Evolutionary conservation across 2,113 vertebrate genomes (phyloP), one percentile per base, ranked within the genome.

Genomic region (Nymphicus hollandicus): DNA sequence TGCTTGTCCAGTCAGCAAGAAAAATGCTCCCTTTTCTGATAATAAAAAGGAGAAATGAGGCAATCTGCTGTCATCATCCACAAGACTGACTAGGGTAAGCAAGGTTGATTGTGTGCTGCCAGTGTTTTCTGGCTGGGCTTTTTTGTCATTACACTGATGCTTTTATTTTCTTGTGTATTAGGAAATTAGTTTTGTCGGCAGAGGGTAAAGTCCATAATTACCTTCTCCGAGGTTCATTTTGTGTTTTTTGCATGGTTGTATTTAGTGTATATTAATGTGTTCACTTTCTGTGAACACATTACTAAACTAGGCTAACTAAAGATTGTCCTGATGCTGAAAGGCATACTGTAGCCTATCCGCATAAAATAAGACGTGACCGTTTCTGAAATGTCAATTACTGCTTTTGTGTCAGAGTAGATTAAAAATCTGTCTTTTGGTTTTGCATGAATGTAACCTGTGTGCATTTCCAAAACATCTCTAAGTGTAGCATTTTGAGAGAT

Each of bases 401-500:
- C 10, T 11, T 87, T 92, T 79, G 22, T 74, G 50, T 64, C 41
- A 33, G 31, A 81, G 39, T 2, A 84, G 25, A 44, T 81, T 53
- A 64, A 72, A 90, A 71, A 65, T 64, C 23, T 49, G 0, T 63
- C 39, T 64, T 79, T 72, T 9, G 10, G 12, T 39, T 55, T 13
- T 17, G 9, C 2, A 0, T n/a, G 16, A 74, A 35, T 11, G 10
- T 88, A 76, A 68, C 3, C n/a, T 77, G 18, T 0, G 0, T 61
- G 31, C 11, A 5, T 80, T 87, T 70, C 31, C 22, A n/a, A 47
- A 86, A 43, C 25, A 73, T 46, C 25, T 77, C 7, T 41, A 43
- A 66, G 33, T 35, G n/a, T 70, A 64, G n/a, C 17, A 2, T 43
- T 91, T 73, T 55, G 46, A 22, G 31, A 68, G 20, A 19, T 60